Evolutionary conservation across 2,888 invertebrate genomes (phyloP).

Genomic region (Chalcis sispes): DNA sequence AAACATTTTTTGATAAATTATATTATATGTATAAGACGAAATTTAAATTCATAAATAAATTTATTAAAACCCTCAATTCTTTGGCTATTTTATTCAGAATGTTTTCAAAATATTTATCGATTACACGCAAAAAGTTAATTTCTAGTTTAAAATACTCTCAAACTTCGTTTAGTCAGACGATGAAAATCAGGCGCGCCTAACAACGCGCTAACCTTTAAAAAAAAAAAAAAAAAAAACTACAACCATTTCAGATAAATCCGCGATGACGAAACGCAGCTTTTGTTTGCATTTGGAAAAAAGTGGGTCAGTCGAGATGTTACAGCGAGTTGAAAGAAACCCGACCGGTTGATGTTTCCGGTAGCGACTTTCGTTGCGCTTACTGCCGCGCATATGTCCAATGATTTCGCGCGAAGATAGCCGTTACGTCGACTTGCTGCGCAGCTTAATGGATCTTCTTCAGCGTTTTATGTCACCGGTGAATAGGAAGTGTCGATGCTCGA

Average conservation of each 20-base stretch:
- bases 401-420: constrained; percentile 10
- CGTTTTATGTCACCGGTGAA: constrained; percentile 50
- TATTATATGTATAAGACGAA: too few relatives aligned
- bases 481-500: constrained; percentile 42
- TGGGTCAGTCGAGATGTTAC: constrained; percentile 37
- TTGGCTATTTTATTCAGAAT: too few relatives aligned
- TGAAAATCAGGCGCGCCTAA: neutral
- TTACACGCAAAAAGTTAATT: too few relatives aligned
- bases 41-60: too few relatives aligned
- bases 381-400: neutral
- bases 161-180: too few relatives aligned
- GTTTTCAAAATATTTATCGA: too few relatives aligned
- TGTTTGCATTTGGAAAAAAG: neutral
- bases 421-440: constrained; percentile 24
- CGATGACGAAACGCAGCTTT: neutral
- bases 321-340: constrained; percentile 58
- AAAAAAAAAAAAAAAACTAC: too few relatives aligned
- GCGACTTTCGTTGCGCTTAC: constrained; percentile 51
- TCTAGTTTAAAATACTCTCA: too few relatives aligned
- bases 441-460: constrained; percentile 49
- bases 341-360: constrained; percentile 58
- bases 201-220: too few relatives aligned
- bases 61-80: too few relatives aligned
- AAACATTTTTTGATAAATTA: too few relatives aligned
- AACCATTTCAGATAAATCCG: too few relatives aligned